Conservation (phyloP, 1,140 invertebrate genomes). For the Drosophila suzukii region DNA sequence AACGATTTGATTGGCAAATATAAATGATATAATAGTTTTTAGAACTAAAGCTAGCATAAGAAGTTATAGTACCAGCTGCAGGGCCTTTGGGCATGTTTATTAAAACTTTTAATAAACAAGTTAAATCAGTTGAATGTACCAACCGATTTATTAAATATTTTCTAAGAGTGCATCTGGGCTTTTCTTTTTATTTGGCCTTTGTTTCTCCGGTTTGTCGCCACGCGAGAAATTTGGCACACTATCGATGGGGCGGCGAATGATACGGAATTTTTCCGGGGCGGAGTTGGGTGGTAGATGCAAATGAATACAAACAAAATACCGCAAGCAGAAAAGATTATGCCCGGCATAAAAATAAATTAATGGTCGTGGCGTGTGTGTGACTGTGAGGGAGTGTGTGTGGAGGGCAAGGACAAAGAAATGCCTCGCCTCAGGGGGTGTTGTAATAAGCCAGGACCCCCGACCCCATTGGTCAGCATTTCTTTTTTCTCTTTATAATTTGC, state of each 20-base stretch:
- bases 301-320: slow-evolving; percentile 49
- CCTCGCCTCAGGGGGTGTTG: slow-evolving; percentile 47
- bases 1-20: background rate
- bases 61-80: too few species aligned
- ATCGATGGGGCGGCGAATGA: slow-evolving; percentile 30
- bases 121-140: too few species aligned
- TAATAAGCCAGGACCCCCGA: slow-evolving; percentile 52
- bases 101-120: too few species aligned
- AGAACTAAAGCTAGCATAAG: too few species aligned
- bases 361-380: slow-evolving; percentile 52
- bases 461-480: slow-evolving; percentile 23
- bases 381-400: slow-evolving; percentile 19
- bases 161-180: slow-evolving; percentile 12
- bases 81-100: too few species aligned
- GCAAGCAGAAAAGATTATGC: slow-evolving; percentile 72
- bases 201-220: slow-evolving; percentile 43
- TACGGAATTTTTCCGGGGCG: background rate
- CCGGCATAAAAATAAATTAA: slow-evolving; percentile 80
- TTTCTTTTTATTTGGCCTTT: slow-evolving; percentile 39
- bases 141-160: background rate
- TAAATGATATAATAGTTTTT: too few species aligned
- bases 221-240: slow-evolving; percentile 41
- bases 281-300: slow-evolving; percentile 42
- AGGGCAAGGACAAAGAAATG: slow-evolving; percentile 67
- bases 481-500: slow-evolving; percentile 70